A percentile compares a stretch with the other conserved stretches of the same genome.
These are phyloP conservation scores for Hycleus cichorii DNA, from an alignment of 1,140 invertebrate species.

Conservation along the genomic window DNA sequence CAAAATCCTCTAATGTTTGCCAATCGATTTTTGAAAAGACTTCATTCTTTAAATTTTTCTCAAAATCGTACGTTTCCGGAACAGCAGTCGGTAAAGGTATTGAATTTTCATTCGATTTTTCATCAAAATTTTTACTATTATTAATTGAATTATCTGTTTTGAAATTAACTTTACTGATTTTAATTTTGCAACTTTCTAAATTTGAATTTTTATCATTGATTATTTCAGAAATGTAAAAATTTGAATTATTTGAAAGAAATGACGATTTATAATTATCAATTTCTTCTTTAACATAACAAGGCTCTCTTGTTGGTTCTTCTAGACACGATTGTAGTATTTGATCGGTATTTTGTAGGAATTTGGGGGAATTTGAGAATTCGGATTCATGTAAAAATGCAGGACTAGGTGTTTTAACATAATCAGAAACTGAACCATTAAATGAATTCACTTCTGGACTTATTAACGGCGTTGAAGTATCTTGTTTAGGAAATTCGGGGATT, in stretches of 20 bases:
- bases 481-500: too few relatives aligned
- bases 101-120: background rate
- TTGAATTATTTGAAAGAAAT: constrained; percentile 7
- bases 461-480: too few relatives aligned
- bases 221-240: constrained; percentile 2
- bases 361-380: constrained; percentile 17
- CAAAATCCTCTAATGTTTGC: constrained; percentile 17
- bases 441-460: too few relatives aligned
- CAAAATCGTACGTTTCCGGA: constrained; percentile 17
- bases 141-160: background rate
- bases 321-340: constrained; percentile 4
- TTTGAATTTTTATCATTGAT: background rate
- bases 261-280: background rate
- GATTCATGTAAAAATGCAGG: background rate
- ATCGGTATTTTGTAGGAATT: constrained; percentile 4
- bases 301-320: background rate
- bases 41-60: constrained; percentile 17
- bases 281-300: background rate
- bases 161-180: too few relatives aligned
- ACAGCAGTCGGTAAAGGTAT: constrained; percentile 13
- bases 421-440: background rate
- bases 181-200: too few relatives aligned
- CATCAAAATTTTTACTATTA: constrained; percentile 1
- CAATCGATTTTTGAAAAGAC: constrained; percentile 9
- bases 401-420: background rate